Evolutionary conservation across 2,797 vertebrate genomes (phyloP), one percentile per base, ranked within the genome.

Genomic region (Chaenodraco wilsoni): DNA sequence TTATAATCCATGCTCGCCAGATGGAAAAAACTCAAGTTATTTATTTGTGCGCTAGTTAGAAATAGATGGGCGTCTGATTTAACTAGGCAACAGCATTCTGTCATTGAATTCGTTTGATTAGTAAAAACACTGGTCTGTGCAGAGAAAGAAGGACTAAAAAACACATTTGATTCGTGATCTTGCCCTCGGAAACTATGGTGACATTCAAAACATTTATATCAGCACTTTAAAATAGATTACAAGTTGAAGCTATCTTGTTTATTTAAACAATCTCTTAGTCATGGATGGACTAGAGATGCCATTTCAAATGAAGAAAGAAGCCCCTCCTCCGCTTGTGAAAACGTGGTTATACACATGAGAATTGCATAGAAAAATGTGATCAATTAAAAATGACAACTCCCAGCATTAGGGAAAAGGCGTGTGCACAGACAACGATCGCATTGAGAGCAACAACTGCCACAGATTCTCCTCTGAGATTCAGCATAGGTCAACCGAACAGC

Each of bases 401-500:
- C 56, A 65, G 51, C 33, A 60, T 49, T 21, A 41, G 16, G 23
- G 17, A 31, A 64, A 68, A 56, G 5, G 46, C 23, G 56, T 65
- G 69, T 68, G 50, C 54, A 13, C 52, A 57, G 17, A 17, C 62
- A 62, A 23, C 0, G 2, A 68, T 31, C 6, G 3, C 63, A 72
- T 17, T 66, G 74, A 84, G 66, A 84, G 65, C 65, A 74, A 68
- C 65, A 49, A 87, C 73, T 81, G 83, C 74, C 78, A 78, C 68
- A 33, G 19, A 83, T 59, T 79, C 70, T 55, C 87, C 86, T 84
- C 61, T 0, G 84, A 89, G 89, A 86, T 61, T 72, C 48, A 54
- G 57, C 68, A 69, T 70, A 54, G 87, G 90, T 91, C 88, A 89
- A 57, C 70, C 63, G 57, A 88, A 83, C 90, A 92, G 83, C 88